Evolutionary conservation across 2,113 vertebrate species (phyloP).

Genomic region (Puffinus mauretanicus): DNA sequence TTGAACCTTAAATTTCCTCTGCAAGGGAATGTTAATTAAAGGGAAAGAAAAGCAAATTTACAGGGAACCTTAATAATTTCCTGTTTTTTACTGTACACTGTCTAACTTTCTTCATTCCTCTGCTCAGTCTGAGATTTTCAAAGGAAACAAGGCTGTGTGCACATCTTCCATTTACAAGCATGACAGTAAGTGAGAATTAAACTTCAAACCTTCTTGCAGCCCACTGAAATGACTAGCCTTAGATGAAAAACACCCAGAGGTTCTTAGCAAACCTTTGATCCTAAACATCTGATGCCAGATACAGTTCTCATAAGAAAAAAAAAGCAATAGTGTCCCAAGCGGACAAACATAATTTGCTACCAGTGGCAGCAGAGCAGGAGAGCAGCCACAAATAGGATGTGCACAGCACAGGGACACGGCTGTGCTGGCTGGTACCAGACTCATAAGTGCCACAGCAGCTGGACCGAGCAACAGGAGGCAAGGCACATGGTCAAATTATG

Average conservation of each 20-base stretch:
- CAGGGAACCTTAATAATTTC: background rate
- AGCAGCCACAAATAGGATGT: background rate
- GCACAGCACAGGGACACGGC: rapidly evolving
- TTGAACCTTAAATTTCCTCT: background rate
- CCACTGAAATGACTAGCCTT: background rate
- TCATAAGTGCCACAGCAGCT: background rate
- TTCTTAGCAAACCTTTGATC: background rate
- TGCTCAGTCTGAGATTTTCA: background rate
- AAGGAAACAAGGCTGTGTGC: background rate
- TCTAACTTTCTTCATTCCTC: background rate
- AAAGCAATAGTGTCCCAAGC: background rate
- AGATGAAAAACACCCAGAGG: background rate
- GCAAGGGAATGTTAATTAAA: background rate
- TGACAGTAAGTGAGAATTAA: background rate
- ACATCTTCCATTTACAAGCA: background rate
- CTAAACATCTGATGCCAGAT: background rate
- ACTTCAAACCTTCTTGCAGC: background rate
- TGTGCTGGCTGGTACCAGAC: background rate
- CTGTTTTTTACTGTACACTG: background rate
- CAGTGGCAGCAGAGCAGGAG: background rate
- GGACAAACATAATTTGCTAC: background rate
- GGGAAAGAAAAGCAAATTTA: background rate
- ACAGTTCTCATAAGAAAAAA: background rate
- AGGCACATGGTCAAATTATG: background rate
- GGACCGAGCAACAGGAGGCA: background rate